A percentile compares a stretch with the other conserved stretches of the same genome.
phyloP scores from a whole-genome alignment of 1,140 invertebrate genomes.

The silkworm (Bombyx mori) region DNA sequence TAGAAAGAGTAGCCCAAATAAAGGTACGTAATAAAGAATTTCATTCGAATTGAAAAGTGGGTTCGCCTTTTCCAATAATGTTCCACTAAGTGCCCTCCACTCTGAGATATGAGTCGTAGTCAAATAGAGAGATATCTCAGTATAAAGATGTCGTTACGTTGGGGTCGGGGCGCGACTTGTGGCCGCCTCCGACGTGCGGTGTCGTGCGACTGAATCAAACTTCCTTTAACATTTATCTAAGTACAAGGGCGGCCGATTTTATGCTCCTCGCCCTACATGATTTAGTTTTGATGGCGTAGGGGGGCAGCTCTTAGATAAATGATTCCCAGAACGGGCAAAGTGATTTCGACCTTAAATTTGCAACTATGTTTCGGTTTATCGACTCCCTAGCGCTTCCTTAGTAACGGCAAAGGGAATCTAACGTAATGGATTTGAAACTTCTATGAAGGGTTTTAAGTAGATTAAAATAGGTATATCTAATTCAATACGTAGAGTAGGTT shows the following conservation, averaged over 20 bases:
- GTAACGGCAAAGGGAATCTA: conserved; percentile 23
- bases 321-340: conserved; percentile 35
- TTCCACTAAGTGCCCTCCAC: conserved; percentile 36
- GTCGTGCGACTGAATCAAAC: conserved; percentile 60
- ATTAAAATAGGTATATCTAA: conserved; percentile 27
- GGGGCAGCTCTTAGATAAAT: conserved; percentile 63
- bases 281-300: conserved; percentile 66
- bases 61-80: conserved; percentile 43
- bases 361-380: conserved; percentile 50
- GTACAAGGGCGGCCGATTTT: conserved; percentile 63
- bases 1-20: neutral
- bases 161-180: conserved; percentile 18
- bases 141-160: conserved; percentile 50
- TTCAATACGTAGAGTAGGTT: neutral
- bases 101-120: conserved; percentile 47
- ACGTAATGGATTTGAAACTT: conserved; percentile 42
- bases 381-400: conserved; percentile 35
- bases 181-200: conserved; percentile 27
- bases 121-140: conserved; percentile 43
- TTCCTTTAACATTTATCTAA: conserved; percentile 63
- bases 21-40: neutral
- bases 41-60: conserved; percentile 8
- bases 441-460: conserved; percentile 34
- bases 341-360: conserved; percentile 40
- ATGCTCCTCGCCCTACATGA: conserved; percentile 60